Evolutionary conservation across 2,888 invertebrate genomes (phyloP), one percentile per base, ranked within the genome.

Genomic region (Heliconius sara): DNA sequence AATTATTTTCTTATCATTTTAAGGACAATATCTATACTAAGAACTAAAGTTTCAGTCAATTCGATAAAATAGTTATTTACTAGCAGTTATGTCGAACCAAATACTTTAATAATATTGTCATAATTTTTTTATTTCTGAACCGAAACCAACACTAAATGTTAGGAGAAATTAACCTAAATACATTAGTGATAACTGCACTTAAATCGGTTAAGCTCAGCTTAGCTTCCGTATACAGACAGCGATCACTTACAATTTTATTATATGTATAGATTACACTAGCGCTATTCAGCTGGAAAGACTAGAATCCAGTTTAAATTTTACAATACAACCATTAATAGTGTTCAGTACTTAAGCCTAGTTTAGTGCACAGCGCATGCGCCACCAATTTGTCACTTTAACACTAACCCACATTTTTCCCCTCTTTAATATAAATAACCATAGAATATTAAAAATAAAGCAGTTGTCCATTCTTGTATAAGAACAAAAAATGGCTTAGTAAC

Each of bases 401-500:
- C 63, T 65, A 39, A n/a, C 63, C n/a, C 39, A 39, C 60, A 30
- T 39, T 63, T 43, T 12, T 19, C 43, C 65, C 74, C 65, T 43
- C 4, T 65, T 47, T 65, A 65, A 75, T 75, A 39, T 65, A 75
- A 43, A 63, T 75, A 25, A 65, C 75, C 43, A 65, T 43, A 27
- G 63, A 34, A 27, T 75, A 65, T 65, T 27, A 19, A 65, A 75
- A 75, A 30, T 73, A 73, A 73, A 60, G 57, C 73, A 60, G 10
- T 74, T 74, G 74, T 75, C 75, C 43, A 47, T 76, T 34, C 43
- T 78, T 76, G 63, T 13, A 52, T 74, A 79, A 71, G 57, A 43
- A 88, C 86, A 88, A 87, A 89, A 89, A 87, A 85, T 85, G 91
- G 91, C 92, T 93, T 92, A 92, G 84, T 86, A 88, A 91, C 89